Base-by-base conservation (phyloP, 2,888 invertebrate species). In the Tiphia femorata region DNA sequence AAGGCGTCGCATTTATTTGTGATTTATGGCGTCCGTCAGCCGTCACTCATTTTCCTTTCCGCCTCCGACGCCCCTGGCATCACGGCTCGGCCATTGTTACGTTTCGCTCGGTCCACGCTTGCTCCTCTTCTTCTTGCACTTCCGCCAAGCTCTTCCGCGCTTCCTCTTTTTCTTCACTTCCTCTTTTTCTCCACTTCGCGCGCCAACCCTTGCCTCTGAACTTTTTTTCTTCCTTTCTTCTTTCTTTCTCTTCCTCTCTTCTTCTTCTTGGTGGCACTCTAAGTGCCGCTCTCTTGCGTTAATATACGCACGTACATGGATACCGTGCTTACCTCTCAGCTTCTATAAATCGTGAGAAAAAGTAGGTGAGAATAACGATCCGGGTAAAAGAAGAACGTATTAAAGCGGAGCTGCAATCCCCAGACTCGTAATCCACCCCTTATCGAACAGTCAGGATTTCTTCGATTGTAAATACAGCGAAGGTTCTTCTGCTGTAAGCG, bases 21-120 rank as follows among this genome's bases (percentile, higher is more conserved):
- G 68, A 68, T 67, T 67, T 67, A 68, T 50, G 68, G 50, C 35
- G 25, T 58, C 51, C 50, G 67, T 52, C 61, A 56, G 49, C 61
- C 65, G 52, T 68, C 62, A 55, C 53, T 52, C 63, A 47, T 50
- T 55, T 56, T 40, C 49, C 55, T 33, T 35, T 5, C 44, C 40
- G 27, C 29, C 30, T 33, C 46, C n/a, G n/a, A n/a, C n/a, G n/a
- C n/a, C n/a, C n/a, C n/a, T n/a, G n/a, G n/a, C n/a, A n/a, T n/a
- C n/a, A n/a, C n/a, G n/a, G 5, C 12, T 41, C 49, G 7, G 40
- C 57, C 37, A 58, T 61, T 67, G 64, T 61, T 56, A 38, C 48
- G 25, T 40, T 58, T 38, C 30, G 42, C 21, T 21, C 40, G 46
- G 19, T 25, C 19, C 46, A 14, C 30, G 33, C 33, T n/a, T n/a